Evolutionary conservation across 2,113 vertebrate species (phyloP).

Genomic region (Penelope pileata): DNA sequence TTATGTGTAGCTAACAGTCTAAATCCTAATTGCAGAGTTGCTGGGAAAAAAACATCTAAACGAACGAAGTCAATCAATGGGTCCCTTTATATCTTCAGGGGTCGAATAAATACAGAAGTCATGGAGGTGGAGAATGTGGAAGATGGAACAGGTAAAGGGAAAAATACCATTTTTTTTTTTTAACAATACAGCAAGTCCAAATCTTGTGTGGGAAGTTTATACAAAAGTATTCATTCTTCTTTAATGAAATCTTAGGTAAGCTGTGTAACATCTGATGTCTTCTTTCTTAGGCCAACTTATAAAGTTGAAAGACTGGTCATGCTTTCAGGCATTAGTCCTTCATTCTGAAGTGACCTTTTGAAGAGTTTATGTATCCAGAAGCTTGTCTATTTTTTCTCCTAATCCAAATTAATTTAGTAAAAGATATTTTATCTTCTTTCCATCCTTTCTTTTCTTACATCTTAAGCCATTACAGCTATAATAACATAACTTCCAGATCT

Average conservation of each 20-base stretch:
- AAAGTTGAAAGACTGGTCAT: not conserved
- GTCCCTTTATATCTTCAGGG: slow-evolving; percentile 95
- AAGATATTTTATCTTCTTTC: not conserved
- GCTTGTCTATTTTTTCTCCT: slow-evolving; percentile 28
- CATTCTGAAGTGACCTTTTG: not conserved
- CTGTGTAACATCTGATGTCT: not conserved
- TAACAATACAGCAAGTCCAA: not conserved
- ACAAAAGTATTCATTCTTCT: not conserved
- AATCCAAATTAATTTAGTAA: slow-evolving; percentile 23
- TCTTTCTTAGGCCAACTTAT: not conserved
- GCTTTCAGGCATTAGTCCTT: not conserved
- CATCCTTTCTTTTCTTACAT: not conserved
- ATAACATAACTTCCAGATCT: slow-evolving; percentile 7
- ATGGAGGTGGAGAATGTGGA: slow-evolving; percentile 99
- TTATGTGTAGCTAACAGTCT: not conserved
- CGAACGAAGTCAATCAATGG: slow-evolving; percentile 97
- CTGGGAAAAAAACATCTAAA: slow-evolving; percentile 94
- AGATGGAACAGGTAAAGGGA: slow-evolving; percentile 93
- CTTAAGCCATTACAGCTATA: slow-evolving; percentile 36
- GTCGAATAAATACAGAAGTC: slow-evolving; percentile 97
- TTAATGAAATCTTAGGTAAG: not conserved
- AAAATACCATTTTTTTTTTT: not conserved
- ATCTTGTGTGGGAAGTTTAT: not conserved
- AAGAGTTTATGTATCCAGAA: not conserved
- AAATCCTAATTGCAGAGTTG: slow-evolving; percentile 83